Evolutionary conservation across 2,797 vertebrate species (phyloP).

Genomic region (Sphenopsis melanotis): DNA sequence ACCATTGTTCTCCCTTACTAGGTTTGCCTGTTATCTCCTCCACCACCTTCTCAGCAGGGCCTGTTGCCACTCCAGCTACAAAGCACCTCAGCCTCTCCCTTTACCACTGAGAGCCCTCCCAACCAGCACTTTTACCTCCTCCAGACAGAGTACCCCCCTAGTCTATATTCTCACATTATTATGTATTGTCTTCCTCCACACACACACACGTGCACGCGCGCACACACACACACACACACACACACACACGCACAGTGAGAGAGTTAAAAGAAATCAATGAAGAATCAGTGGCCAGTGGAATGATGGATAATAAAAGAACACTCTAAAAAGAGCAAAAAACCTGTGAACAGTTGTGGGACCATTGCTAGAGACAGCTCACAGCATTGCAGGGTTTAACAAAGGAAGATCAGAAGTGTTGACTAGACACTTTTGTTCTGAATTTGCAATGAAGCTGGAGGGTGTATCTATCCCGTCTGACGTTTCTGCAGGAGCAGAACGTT

Average conservation of each 20-base stretch:
- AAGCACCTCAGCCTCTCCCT: not conserved
- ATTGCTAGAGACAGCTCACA: slow-evolving; percentile 18
- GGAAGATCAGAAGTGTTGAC: slow-evolving; percentile 62
- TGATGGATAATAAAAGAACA: not conserved
- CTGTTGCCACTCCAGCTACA: not conserved
- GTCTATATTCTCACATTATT: not conserved
- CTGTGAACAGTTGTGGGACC: not conserved
- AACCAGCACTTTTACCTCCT: not conserved
- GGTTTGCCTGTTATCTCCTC: not conserved
- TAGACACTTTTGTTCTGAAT: slow-evolving; percentile 60
- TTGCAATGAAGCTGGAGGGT: slow-evolving; percentile 52
- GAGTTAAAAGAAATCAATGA: not conserved
- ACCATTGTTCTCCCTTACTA: fast-evolving
- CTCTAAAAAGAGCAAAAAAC: not conserved
- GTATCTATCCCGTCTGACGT: slow-evolving; percentile 43
- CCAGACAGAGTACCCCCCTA: not conserved
- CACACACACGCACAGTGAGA: not conserved
- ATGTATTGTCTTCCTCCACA: not conserved
- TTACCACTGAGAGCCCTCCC: not conserved
- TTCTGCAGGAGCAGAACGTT: slow-evolving; percentile 23
- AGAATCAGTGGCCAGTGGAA: not conserved
- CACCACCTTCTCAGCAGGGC: not conserved
- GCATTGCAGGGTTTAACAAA: slow-evolving; percentile 15
- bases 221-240: too few species aligned
- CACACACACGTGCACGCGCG: too few species aligned